Evolutionary conservation across 2,888 invertebrate species (phyloP), one percentile per base, ranked within the genome.

Genomic region (Helobdella robusta): DNA sequence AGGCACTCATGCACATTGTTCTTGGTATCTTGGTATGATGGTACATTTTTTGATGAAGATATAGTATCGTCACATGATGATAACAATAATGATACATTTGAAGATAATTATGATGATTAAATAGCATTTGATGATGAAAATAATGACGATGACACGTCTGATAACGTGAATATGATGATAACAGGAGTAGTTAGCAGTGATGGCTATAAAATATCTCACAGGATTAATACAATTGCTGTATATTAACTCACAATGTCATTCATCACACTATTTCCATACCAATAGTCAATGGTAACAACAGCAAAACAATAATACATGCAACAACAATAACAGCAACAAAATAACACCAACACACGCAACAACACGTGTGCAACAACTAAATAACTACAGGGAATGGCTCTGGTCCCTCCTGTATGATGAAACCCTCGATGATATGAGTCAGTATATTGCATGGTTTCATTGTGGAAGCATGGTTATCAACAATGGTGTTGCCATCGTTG

Each of bases 391-490:
- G 81, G 73, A 82, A 82, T 4, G 80, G 79, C 72, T 80, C 81
- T 11, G 77, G 75, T 77, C 84, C 91, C 82, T 95, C 95, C 78
- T 93, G 92, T 72, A 95, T 94, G 8, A 95, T 89, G 79, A 91
- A 93, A 62, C 93, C 94, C 78, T 93, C 94, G 69, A 95, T 94
- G 32, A 94, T 91, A 77, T 95, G 95, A 0, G 94, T 94, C 61
- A 95, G n/a, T n/a, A n/a, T n/a, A n/a, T n/a, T n/a, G n/a, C n/a
- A n/a, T n/a, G n/a, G n/a, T n/a, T n/a, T n/a, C n/a, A n/a, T n/a
- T n/a, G n/a, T n/a, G n/a, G n/a, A n/a, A n/a, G n/a, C n/a, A n/a
- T n/a, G n/a, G n/a, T n/a, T n/a, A n/a, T n/a, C n/a, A n/a, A n/a
- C n/a, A n/a, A n/a, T n/a, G n/a, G n/a, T n/a, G n/a, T n/a, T n/a